Percentiles rank a stretch among this genome's conserved stretches.
Conservation (phyloP, 2,113 vertebrate genomes). For the Grantiella picta region DNA sequence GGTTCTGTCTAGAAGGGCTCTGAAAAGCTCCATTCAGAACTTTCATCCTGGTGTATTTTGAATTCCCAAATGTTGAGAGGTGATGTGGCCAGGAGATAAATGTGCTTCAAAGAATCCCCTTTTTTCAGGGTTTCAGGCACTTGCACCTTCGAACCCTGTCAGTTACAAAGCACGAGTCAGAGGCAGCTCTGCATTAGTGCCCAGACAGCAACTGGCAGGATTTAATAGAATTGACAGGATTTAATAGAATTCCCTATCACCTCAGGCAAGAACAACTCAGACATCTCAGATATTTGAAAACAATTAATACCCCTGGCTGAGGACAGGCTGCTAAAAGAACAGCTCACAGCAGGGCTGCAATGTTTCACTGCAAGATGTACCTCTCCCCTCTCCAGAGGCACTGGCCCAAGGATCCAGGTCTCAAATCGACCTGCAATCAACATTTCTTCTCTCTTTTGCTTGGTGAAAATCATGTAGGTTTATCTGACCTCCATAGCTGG, state of each 20-base stretch:
- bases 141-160: rapidly evolving
- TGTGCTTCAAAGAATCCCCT: background rate
- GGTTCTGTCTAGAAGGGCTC: background rate
- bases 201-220: background rate
- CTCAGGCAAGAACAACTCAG: conserved; percentile 13
- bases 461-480: background rate
- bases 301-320: background rate
- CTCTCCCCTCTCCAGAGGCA: rapidly evolving
- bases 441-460: background rate
- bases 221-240: conserved; percentile 10
- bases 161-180: background rate
- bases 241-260: conserved; percentile 22
- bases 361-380: background rate
- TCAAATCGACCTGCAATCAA: background rate
- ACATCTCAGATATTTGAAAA: background rate
- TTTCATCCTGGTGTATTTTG: background rate
- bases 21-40: background rate
- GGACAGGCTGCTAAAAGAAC: background rate
- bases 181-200: background rate
- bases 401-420: background rate
- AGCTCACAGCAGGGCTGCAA: background rate
- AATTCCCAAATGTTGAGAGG: background rate
- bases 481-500: background rate
- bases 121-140: background rate
- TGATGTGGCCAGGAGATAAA: background rate